A percentile compares a stretch with the other conserved stretches of the same genome.
phyloP scores from a whole-genome alignment of 2,888 invertebrate species.

The Ennomos erosarius region DNA sequence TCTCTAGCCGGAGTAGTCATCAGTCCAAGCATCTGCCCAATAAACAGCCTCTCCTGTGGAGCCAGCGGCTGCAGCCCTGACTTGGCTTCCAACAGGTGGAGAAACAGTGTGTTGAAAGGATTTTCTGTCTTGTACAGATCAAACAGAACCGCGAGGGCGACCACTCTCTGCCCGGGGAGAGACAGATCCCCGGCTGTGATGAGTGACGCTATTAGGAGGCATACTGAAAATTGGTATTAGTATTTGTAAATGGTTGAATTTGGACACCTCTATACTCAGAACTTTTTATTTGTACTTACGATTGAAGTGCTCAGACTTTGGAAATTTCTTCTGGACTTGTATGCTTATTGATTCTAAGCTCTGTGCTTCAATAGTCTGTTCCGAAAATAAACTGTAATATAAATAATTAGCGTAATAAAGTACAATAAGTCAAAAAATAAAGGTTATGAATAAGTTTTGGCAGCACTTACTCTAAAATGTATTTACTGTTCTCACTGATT shows the following conservation, averaged over 20 bases:
- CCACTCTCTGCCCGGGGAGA: conserved; percentile 76
- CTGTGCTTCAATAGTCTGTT: conserved; percentile 90
- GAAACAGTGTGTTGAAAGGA: conserved; percentile 73
- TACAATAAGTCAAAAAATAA: conserved; percentile 2
- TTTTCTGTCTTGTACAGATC: conserved; percentile 78
- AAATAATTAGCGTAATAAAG: conserved; percentile 7
- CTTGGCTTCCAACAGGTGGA: conserved; percentile 75
- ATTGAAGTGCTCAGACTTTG: conserved; percentile 92
- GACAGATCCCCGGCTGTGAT: conserved; percentile 78
- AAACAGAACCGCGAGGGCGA: conserved; percentile 72
- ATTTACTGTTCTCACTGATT: conserved; percentile 80
- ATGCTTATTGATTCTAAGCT: conserved; percentile 90
- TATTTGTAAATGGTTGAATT: too few relatives aligned
- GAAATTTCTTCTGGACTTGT: conserved; percentile 92
- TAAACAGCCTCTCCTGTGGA: conserved; percentile 89
- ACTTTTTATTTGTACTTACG: conserved; percentile 69
- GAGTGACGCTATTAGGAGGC: conserved; percentile 74
- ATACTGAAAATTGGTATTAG: conserved; percentile 58
- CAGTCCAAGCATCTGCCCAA: conserved; percentile 89
- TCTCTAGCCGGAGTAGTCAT: conserved; percentile 88
- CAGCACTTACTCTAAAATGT: conserved; percentile 76
- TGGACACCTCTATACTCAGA: too few relatives aligned
- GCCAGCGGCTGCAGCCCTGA: conserved; percentile 67
- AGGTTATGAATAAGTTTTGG: conserved; percentile 41
- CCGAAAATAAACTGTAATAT: conserved; percentile 87